These are phyloP conservation scores for Apteryx owenii DNA, from an alignment of 2,113 vertebrate genomes.

Conservation along the genomic window DNA sequence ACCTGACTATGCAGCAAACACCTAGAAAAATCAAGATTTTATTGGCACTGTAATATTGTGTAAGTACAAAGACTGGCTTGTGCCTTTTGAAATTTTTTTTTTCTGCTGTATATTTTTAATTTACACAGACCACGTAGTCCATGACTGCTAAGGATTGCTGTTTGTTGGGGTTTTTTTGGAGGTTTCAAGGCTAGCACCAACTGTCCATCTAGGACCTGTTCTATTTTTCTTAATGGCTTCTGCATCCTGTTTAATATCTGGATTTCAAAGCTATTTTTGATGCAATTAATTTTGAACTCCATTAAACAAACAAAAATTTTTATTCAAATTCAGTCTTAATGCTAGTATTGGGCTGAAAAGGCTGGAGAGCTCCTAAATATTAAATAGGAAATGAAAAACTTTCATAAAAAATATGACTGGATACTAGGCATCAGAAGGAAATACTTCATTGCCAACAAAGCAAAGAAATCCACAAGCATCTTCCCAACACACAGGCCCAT, in stretches of 20 bases:
- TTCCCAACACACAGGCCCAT: background rate
- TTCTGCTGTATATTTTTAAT: background rate
- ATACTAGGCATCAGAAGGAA: background rate
- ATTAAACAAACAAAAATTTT: background rate
- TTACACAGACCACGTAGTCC: background rate
- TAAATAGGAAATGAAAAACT: constrained; percentile 1
- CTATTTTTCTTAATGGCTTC: background rate
- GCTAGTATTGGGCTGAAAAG: background rate
- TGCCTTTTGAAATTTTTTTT: background rate
- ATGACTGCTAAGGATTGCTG: background rate
- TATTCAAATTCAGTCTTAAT: background rate
- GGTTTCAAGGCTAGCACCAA: background rate
- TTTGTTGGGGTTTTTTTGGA: background rate
- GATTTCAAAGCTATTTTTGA: constrained; percentile 7
- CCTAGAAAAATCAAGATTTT: background rate
- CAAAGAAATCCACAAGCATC: background rate
- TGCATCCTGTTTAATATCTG: background rate
- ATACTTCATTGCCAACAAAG: background rate
- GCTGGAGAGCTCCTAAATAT: background rate
- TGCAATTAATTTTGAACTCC: background rate
- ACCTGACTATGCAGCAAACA: background rate
- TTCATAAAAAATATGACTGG: background rate
- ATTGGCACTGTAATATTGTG: background rate
- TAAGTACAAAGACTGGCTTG: background rate
- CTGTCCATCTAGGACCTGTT: background rate